These are phyloP conservation scores for Neopelma chrysocephalum DNA, from an alignment of 2,797 vertebrate genomes.

Conservation along the genomic window DNA sequence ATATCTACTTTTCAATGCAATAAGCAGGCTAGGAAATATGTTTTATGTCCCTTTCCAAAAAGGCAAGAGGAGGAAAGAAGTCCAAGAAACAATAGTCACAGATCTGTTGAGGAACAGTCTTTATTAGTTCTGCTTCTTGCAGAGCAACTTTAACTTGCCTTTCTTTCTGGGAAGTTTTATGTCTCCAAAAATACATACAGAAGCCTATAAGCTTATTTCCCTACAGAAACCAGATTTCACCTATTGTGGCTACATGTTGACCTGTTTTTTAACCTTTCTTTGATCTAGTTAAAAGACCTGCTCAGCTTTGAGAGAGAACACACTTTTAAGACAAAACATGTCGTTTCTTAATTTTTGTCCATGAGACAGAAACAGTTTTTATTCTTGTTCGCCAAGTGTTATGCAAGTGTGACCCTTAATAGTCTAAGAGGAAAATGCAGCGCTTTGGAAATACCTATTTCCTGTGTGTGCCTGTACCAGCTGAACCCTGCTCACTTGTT, in stretches of 20 bases:
- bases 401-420: rapidly evolving
- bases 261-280: neutral
- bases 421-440: rapidly evolving
- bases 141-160: neutral
- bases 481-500: rapidly evolving
- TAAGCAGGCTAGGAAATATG: neutral
- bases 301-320: neutral
- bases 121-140: neutral
- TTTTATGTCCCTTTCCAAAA: neutral
- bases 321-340: neutral
- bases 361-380: rapidly evolving
- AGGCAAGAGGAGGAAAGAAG: neutral
- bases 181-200: neutral
- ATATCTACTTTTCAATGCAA: rapidly evolving
- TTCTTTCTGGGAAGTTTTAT: neutral
- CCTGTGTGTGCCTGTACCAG: rapidly evolving
- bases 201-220: neutral
- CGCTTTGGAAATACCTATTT: rapidly evolving
- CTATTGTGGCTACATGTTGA: rapidly evolving
- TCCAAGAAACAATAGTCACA: neutral
- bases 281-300: neutral
- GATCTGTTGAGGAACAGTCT: neutral
- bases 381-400: neutral
- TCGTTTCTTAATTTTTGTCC: rapidly evolving
- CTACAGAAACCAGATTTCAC: neutral